A percentile compares a stretch with the other conserved stretches of the same genome.
phyloP scores from a whole-genome alignment of 1,140 invertebrate genomes.

The Lepidurus packardi region DNA sequence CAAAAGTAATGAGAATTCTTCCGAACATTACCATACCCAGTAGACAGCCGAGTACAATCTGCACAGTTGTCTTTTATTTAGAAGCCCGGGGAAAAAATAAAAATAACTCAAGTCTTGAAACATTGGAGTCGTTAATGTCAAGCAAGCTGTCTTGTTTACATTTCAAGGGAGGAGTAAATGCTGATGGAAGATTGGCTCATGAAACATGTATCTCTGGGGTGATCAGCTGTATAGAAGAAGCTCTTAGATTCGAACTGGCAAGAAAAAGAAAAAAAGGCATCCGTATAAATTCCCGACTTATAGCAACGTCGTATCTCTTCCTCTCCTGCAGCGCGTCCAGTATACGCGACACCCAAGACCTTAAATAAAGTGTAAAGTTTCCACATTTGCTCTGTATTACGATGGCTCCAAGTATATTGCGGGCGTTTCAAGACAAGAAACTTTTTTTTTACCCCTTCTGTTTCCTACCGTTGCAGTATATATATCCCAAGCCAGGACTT shows the following conservation, averaged over 20 bases:
- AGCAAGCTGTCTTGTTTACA: constrained; percentile 7
- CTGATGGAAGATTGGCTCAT: neutral
- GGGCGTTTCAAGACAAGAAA: neutral
- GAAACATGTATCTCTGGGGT: neutral
- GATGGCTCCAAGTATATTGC: constrained; percentile 10
- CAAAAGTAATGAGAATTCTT: neutral
- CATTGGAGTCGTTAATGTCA: neutral
- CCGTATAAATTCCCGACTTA: constrained; percentile 5
- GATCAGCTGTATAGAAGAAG: neutral
- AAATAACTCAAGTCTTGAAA: neutral
- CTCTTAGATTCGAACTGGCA: neutral
- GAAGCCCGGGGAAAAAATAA: neutral
- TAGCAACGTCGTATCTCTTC: neutral
- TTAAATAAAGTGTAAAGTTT: constrained; percentile 20
- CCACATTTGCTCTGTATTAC: constrained; percentile 7
- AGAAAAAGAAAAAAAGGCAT: neutral
- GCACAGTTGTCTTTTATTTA: no score
- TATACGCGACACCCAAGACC: neutral
- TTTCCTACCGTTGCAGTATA: neutral
- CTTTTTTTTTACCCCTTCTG: neutral
- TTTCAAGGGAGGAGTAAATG: neutral
- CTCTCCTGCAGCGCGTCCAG: neutral
- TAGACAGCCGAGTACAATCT: neutral
- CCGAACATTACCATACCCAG: neutral
- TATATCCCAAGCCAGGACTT: neutral